These are phyloP conservation scores for Diplodus sargus DNA, from an alignment of 2,797 vertebrate species.

Conservation along the genomic window DNA sequence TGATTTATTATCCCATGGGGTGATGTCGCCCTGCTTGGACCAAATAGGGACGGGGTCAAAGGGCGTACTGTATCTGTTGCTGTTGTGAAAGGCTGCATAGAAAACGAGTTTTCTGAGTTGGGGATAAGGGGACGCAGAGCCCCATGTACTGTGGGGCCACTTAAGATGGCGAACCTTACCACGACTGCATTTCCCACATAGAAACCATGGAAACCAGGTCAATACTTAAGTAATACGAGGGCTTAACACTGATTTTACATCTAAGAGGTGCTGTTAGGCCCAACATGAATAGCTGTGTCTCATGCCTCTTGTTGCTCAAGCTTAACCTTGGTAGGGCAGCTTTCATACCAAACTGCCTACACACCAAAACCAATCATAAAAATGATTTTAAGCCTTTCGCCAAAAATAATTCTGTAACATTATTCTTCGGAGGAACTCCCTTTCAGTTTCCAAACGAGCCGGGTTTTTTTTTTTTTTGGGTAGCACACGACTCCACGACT, in stretches of 20 bases:
- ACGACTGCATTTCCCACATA: conserved; percentile 23
- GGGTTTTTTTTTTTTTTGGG: not conserved
- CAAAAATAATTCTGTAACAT: conserved; percentile 22
- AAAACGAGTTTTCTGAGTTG: conserved; percentile 38
- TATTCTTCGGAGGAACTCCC: conserved; percentile 6
- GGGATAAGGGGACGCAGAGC: conserved; percentile 8
- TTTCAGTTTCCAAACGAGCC: conserved; percentile 5
- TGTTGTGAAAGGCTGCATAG: conserved; percentile 39
- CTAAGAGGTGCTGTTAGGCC: conserved; percentile 2
- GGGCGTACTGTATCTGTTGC: conserved; percentile 70
- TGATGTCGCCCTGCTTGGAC: conserved; percentile 63
- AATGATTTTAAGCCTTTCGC: not conserved
- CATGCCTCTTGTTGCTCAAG: conserved; percentile 4
- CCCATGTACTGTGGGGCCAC: not conserved
- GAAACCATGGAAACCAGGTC: conserved; percentile 35
- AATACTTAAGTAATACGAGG: conserved; percentile 41
- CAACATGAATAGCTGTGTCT: conserved; percentile 8
- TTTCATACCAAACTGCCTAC: conserved; percentile 13
- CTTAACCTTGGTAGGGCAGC: conserved; percentile 7
- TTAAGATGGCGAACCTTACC: conserved; percentile 24
- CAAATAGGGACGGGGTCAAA: conserved; percentile 64
- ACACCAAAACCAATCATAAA: conserved; percentile 10
- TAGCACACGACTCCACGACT: not conserved
- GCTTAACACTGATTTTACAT: conserved; percentile 37
- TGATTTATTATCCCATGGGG: conserved; percentile 75